Conservation (phyloP, 2,888 invertebrate species). For the Neoaliturus tenellus region DNA sequence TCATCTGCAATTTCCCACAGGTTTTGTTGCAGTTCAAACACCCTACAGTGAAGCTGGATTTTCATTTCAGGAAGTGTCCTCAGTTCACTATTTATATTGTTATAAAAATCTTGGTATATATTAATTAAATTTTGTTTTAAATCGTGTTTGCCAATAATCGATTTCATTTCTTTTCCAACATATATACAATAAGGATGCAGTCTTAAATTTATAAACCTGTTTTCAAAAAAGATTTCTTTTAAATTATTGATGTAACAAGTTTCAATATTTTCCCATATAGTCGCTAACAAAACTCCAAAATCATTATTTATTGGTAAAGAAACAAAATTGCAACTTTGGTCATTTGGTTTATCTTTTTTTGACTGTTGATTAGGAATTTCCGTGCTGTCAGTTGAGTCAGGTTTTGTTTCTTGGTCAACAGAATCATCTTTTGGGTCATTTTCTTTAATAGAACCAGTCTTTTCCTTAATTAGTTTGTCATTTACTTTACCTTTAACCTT, state of each 20-base stretch:
- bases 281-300: slow-evolving; percentile 73
- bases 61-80: slow-evolving; percentile 77
- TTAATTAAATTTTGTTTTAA: slow-evolving; percentile 76
- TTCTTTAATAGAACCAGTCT: neutral
- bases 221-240: slow-evolving; percentile 76
- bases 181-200: slow-evolving; percentile 77
- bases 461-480: neutral
- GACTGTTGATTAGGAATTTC: neutral
- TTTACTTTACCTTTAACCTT: neutral
- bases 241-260: slow-evolving; percentile 75
- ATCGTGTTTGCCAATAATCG: slow-evolving; percentile 76
- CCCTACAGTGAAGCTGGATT: slow-evolving; percentile 78
- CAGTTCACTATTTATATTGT: slow-evolving; percentile 73
- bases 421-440: neutral
- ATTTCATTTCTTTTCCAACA: slow-evolving; percentile 75
- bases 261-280: slow-evolving; percentile 76
- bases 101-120: slow-evolving; percentile 77
- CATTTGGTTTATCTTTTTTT: slow-evolving; percentile 31
- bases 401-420: neutral
- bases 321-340: slow-evolving; percentile 72
- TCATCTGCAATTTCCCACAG: slow-evolving; percentile 77
- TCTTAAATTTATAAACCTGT: slow-evolving; percentile 75
- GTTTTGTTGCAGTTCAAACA: slow-evolving; percentile 74
- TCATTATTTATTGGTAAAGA: slow-evolving; percentile 71
- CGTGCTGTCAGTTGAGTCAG: neutral